A percentile compares a stretch with the other conserved stretches of the same genome.
These are phyloP conservation scores for Cepaea hortensis DNA, from an alignment of 2,888 invertebrate species.

Conservation along the genomic window DNA sequence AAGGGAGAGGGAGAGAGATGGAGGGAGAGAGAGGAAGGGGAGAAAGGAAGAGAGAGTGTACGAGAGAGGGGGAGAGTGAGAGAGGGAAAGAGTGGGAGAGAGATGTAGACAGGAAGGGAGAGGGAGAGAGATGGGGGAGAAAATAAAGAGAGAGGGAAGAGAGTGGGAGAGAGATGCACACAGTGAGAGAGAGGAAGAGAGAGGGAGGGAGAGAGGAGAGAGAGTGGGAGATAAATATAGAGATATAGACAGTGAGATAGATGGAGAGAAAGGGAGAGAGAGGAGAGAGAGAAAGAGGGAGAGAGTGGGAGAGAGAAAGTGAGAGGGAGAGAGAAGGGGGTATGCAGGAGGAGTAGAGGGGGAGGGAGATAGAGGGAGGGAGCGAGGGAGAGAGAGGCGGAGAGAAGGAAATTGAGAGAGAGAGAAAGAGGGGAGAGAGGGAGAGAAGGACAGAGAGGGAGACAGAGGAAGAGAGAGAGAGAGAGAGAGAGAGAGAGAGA, in stretches of 20 bases:
- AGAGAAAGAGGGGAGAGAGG: neutral
- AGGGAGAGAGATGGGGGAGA: no score
- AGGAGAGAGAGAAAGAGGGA: neutral
- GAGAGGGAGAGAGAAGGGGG: neutral
- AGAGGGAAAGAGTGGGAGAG: neutral
- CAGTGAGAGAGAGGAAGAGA: neutral
- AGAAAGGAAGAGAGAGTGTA: neutral
- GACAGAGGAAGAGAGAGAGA: neutral
- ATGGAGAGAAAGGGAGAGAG: neutral
- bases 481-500: conserved; percentile 13
- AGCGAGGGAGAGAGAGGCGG: neutral
- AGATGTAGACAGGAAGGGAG: neutral
- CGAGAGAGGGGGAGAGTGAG: neutral
- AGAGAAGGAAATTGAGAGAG: neutral
- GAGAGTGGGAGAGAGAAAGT: neutral
- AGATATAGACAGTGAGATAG: neutral
- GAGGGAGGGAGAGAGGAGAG: neutral
- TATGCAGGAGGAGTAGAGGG: neutral
- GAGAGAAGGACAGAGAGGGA: neutral
- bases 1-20: neutral
- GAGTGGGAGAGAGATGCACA: neutral
- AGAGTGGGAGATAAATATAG: neutral
- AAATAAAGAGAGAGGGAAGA: neutral
- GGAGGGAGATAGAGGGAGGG: neutral
- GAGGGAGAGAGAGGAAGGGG: neutral